These are phyloP conservation scores for Drosophila orena DNA, from an alignment of 1,140 invertebrate species.

Conservation along the genomic window DNA sequence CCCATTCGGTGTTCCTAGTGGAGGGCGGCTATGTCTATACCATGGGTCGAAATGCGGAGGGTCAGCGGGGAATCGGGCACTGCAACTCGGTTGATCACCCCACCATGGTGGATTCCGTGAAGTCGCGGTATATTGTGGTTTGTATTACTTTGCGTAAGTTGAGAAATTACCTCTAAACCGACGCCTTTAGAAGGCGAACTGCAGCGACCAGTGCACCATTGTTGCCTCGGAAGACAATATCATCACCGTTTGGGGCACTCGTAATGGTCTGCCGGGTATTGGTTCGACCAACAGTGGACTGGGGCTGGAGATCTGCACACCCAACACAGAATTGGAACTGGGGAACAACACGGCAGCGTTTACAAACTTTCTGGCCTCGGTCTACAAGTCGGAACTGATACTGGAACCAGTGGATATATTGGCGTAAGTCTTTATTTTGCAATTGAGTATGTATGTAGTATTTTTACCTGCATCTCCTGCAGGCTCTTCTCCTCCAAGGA, in stretches of 20 bases:
- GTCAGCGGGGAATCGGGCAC: conserved; percentile 85
- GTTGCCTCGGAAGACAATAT: conserved; percentile 89
- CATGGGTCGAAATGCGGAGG: conserved; percentile 88
- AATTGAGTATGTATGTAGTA: background rate
- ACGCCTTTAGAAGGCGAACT: conserved; percentile 83
- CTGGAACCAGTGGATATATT: conserved; percentile 86
- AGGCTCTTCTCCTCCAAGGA: conserved; percentile 87
- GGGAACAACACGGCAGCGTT: conserved; percentile 83
- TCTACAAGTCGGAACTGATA: conserved; percentile 85
- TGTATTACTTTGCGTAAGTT: conserved; percentile 13
- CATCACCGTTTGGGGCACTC: conserved; percentile 90
- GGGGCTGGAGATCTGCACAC: conserved; percentile 64
- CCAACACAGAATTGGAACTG: conserved; percentile 63
- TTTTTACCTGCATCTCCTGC: background rate
- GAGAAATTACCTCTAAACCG: background rate
- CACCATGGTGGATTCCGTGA: conserved; percentile 86
- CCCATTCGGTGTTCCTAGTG: conserved; percentile 88
- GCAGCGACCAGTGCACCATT: conserved; percentile 89
- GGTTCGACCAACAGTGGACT: conserved; percentile 52
- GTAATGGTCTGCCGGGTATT: conserved; percentile 84
- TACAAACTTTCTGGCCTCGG: conserved; percentile 83
- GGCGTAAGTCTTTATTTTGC: conserved; percentile 84
- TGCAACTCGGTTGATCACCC: conserved; percentile 82
- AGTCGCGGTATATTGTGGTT: conserved; percentile 86
- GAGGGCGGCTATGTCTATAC: conserved; percentile 89